A percentile compares a stretch with the other conserved stretches of the same genome.
Evolutionary conservation across 2,113 vertebrate genomes (phyloP).

Genomic region (Athene cunicularia): DNA sequence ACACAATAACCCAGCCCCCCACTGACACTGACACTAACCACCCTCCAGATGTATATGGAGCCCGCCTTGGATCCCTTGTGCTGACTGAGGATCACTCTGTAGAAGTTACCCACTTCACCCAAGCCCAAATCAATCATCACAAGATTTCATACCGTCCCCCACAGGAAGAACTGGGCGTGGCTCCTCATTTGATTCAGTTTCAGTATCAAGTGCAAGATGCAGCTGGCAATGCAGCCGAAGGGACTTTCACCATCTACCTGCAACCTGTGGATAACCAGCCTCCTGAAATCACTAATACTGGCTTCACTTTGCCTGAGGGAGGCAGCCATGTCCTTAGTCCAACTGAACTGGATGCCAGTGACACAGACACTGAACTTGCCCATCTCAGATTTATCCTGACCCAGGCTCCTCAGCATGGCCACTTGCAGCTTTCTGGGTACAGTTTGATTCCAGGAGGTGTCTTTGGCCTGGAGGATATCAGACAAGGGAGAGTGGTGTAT

Average conservation of each 20-base stretch:
- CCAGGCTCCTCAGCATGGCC: constrained; percentile 85
- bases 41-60: constrained; percentile 54
- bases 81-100: constrained; percentile 85
- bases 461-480: constrained; percentile 87
- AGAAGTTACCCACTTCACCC: constrained; percentile 87
- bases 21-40: constrained; percentile 89
- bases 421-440: constrained; percentile 78
- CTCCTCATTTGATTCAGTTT: constrained; percentile 88
- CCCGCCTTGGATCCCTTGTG: constrained; percentile 82
- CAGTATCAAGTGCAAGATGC: constrained; percentile 89
- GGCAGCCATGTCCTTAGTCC: constrained; percentile 82
- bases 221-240: constrained; percentile 82
- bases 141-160: constrained; percentile 93
- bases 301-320: constrained; percentile 84
- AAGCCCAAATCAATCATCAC: constrained; percentile 96
- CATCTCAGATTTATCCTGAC: constrained; percentile 87
- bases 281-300: constrained; percentile 91
- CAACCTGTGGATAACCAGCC: constrained; percentile 94
- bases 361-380: constrained; percentile 84
- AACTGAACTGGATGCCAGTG: constrained; percentile 84
- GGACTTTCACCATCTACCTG: constrained; percentile 87
- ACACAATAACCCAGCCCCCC: constrained; percentile 84
- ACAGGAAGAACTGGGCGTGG: constrained; percentile 89
- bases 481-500: constrained; percentile 83
- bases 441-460: constrained; percentile 78